Conservation (phyloP, 2,888 invertebrate genomes). For the Melanostoma mellinum region DNA sequence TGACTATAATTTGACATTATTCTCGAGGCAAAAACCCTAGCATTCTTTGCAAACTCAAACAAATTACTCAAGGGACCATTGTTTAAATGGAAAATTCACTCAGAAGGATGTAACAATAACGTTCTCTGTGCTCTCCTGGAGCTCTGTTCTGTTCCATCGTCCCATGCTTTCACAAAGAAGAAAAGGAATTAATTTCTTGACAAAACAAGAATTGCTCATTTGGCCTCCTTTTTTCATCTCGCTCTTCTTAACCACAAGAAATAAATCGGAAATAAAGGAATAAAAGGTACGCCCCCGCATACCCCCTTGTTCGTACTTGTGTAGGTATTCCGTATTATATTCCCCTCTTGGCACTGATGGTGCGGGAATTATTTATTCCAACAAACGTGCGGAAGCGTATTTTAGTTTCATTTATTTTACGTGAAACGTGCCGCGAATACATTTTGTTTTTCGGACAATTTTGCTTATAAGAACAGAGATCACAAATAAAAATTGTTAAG, state of each 20-base stretch:
- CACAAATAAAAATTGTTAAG: slow-evolving; percentile 65
- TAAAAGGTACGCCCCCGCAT: slow-evolving; percentile 21
- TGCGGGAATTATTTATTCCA: slow-evolving; percentile 67
- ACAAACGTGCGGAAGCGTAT: slow-evolving; percentile 68
- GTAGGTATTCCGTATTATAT: slow-evolving; percentile 22
- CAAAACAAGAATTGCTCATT: slow-evolving; percentile 65
- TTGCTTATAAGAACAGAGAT: slow-evolving; percentile 27
- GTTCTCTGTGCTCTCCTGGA: slow-evolving; percentile 22
- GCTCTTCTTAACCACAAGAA: slow-evolving; percentile 59
- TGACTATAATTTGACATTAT: slow-evolving; percentile 70
- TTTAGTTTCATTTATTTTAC: slow-evolving; percentile 66
- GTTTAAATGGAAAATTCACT: slow-evolving; percentile 63
- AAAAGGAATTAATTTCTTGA: slow-evolving; percentile 62
- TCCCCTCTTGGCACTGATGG: slow-evolving; percentile 39
- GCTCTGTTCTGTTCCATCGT: not conserved
- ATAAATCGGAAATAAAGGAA: slow-evolving; percentile 64
- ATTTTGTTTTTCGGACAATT: slow-evolving; percentile 5
- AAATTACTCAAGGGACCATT: slow-evolving; percentile 57
- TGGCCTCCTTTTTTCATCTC: slow-evolving; percentile 56
- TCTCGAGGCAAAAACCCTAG: slow-evolving; percentile 33
- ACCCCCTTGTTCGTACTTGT: too few species aligned
- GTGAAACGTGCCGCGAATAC: slow-evolving; percentile 65
- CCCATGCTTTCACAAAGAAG: not conserved
- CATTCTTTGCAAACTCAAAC: slow-evolving; percentile 54
- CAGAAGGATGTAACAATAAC: slow-evolving; percentile 32